phyloP scores from a whole-genome alignment of 92 coral and sea anemone species.

The Muricea muricata region DNA sequence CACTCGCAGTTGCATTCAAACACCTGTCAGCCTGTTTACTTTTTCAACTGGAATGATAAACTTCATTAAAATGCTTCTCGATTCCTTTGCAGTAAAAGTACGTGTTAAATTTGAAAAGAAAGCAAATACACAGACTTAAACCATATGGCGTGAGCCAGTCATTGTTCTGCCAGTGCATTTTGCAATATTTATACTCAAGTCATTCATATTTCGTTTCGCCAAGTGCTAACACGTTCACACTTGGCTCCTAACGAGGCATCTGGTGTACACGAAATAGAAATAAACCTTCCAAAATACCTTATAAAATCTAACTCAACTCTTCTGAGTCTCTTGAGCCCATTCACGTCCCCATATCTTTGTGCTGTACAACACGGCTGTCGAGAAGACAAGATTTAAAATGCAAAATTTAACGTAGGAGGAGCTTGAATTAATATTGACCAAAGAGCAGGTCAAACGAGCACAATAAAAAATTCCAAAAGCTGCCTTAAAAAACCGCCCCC shows the following conservation, averaged over 20 bases:
- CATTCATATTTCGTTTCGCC: too few relatives aligned
- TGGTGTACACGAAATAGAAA: too few relatives aligned
- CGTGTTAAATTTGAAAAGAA: background rate
- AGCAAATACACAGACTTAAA: background rate
- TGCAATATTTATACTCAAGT: background rate
- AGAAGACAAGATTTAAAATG: background rate
- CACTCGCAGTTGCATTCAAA: background rate
- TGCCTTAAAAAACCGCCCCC: background rate
- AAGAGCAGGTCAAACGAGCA: background rate
- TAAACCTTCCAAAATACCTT: too few relatives aligned
- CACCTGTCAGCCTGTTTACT: background rate
- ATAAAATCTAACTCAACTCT: too few relatives aligned
- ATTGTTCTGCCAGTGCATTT: background rate
- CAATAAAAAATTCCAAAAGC: background rate
- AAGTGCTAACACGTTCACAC: too few relatives aligned
- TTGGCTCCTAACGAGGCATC: too few relatives aligned
- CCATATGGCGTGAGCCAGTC: background rate
- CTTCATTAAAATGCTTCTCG: background rate
- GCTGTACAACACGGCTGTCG: background rate
- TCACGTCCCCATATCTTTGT: background rate
- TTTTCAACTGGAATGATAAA: background rate
- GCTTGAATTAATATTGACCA: background rate
- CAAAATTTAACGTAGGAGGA: constrained; percentile 3
- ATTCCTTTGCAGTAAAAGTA: background rate
- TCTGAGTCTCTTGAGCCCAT: too few relatives aligned